Evolutionary conservation across 1,140 invertebrate species (phyloP).

Genomic region (Agrypnia vestita): DNA sequence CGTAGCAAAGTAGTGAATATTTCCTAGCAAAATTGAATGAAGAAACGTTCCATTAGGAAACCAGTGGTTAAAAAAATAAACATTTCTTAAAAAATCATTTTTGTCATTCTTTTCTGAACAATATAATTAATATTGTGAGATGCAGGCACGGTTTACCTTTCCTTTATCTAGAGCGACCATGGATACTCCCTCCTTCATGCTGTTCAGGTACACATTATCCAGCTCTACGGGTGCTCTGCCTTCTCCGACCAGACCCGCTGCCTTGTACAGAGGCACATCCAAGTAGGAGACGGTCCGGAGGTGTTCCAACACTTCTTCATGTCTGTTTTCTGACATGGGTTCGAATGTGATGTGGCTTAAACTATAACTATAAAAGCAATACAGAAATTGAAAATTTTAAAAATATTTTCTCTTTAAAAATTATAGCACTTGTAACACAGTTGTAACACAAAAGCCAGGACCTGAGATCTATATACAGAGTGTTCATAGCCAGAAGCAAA

Average conservation of each 20-base stretch:
- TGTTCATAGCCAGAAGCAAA: too few species aligned
- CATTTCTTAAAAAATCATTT: too few species aligned
- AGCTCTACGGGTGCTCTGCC: constrained; percentile 51
- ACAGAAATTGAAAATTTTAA: neutral
- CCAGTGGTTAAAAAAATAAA: too few species aligned
- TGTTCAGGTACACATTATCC: constrained; percentile 55
- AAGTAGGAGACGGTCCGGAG: constrained; percentile 46
- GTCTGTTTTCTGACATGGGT: constrained; percentile 37
- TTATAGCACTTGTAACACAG: too few species aligned
- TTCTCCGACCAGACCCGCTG: constrained; percentile 47
- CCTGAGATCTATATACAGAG: too few species aligned
- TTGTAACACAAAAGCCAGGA: too few species aligned
- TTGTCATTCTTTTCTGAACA: neutral
- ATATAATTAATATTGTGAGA: neutral
- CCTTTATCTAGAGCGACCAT: constrained; percentile 53
- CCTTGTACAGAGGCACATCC: constrained; percentile 57
- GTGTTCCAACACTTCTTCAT: constrained; percentile 56
- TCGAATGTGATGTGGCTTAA: constrained; percentile 43
- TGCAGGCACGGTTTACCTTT: constrained; percentile 49
- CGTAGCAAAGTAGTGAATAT: too few species aligned
- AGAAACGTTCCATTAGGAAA: too few species aligned
- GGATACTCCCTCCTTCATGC: constrained; percentile 56
- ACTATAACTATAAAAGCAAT: constrained; percentile 13
- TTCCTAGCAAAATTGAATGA: too few species aligned
- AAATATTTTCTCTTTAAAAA: too few species aligned